A percentile compares a stretch with the other conserved stretches of the same genome.
phyloP scores from a whole-genome alignment of 2,888 invertebrate genomes.

The Acanthacorydalis orientalis region DNA sequence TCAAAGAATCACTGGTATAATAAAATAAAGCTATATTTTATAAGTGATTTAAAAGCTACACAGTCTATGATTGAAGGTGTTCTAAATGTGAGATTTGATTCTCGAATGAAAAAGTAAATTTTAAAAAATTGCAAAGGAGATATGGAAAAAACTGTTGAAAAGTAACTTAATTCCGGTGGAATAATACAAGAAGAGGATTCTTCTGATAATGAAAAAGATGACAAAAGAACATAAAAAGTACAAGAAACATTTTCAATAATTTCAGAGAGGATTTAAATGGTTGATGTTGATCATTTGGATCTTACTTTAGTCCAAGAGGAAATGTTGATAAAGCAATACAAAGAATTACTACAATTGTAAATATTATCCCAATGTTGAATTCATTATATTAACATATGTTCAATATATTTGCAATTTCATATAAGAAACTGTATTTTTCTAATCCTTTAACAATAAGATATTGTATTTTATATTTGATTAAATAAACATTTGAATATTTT shows the following conservation, averaged over 20 bases:
- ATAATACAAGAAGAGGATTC: slow-evolving; percentile 17
- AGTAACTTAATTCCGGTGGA: slow-evolving; percentile 31
- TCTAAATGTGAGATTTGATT: slow-evolving; percentile 39
- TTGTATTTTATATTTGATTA: too few relatives aligned
- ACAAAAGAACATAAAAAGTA: slow-evolving; percentile 20
- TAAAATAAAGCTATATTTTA: too few relatives aligned
- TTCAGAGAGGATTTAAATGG: slow-evolving; percentile 33
- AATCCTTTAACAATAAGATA: too few relatives aligned
- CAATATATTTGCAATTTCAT: too few relatives aligned
- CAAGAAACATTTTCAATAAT: slow-evolving; percentile 41
- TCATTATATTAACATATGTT: too few relatives aligned
- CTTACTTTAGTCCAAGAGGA: slow-evolving; percentile 52
- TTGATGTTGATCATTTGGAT: slow-evolving; percentile 60
- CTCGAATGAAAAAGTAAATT: slow-evolving; percentile 32
- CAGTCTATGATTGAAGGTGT: slow-evolving; percentile 28
- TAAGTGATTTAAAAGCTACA: slow-evolving; percentile 23
- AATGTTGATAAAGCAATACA: slow-evolving; percentile 44
- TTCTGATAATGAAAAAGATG: slow-evolving; percentile 13
- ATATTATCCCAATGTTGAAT: neutral
- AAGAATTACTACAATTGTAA: neutral
- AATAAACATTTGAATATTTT: too few relatives aligned
- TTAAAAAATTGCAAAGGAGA: slow-evolving; percentile 35
- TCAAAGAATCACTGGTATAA: too few relatives aligned
- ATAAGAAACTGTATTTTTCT: too few relatives aligned
- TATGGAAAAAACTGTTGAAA: slow-evolving; percentile 38